A percentile compares a stretch with the other conserved stretches of the same genome.
These are phyloP conservation scores for Nomada flava DNA, from an alignment of 2,888 invertebrate species.

Conservation along the genomic window DNA sequence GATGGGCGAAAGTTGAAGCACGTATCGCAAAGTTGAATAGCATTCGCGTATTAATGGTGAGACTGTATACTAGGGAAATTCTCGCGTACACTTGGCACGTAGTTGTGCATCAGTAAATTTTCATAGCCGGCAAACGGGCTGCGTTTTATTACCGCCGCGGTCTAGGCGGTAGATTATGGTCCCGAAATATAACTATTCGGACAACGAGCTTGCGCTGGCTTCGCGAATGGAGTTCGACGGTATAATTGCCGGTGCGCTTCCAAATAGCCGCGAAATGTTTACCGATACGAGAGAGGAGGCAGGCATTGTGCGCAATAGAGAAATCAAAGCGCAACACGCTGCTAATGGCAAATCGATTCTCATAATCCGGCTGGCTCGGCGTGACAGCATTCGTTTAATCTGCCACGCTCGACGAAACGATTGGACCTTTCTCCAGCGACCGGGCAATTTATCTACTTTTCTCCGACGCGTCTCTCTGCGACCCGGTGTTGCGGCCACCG, in stretches of 20 bases:
- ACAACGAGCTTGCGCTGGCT: constrained; percentile 47
- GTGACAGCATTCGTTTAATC: constrained; percentile 41
- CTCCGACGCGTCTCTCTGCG: not conserved
- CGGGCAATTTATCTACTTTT: constrained; percentile 35
- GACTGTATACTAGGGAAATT: constrained; percentile 38
- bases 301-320: constrained; percentile 24
- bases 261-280: constrained; percentile 59
- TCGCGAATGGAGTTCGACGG: constrained; percentile 41
- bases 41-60: constrained; percentile 49
- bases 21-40: constrained; percentile 1
- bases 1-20: too few species aligned
- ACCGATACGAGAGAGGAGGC: constrained; percentile 34
- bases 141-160: constrained; percentile 69
- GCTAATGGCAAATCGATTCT: constrained; percentile 63
- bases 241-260: constrained; percentile 59
- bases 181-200: constrained; percentile 65
- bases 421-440: constrained; percentile 14
- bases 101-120: constrained; percentile 63
- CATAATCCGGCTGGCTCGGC: constrained; percentile 30
- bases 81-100: constrained; percentile 52
- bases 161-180: constrained; percentile 61
- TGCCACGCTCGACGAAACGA: constrained; percentile 15
- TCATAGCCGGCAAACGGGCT: constrained; percentile 59
- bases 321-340: constrained; percentile 51
- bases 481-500: not conserved